Conservation (phyloP, 2,797 vertebrate genomes). For the Uromys caudimaculatus region DNA sequence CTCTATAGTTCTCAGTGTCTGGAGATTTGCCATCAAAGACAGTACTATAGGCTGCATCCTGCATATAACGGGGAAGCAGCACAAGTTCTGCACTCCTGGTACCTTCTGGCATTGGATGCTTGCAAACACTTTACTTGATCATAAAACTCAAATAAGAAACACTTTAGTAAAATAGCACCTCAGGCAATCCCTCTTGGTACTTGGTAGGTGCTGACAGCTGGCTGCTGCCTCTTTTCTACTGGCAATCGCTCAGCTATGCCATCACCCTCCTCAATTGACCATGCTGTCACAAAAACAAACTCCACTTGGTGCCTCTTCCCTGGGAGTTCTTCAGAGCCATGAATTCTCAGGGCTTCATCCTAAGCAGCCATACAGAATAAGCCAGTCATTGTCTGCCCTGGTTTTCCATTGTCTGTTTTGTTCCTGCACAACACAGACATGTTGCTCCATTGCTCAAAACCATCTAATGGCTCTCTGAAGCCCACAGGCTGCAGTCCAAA, state of each 20-base stretch:
- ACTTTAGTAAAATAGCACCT: not conserved
- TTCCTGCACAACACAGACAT: not conserved
- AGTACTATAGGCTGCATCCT: not conserved
- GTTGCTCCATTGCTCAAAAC: not conserved
- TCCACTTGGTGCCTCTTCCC: not conserved
- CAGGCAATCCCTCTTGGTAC: not conserved
- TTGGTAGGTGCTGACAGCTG: not conserved
- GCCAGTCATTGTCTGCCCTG: not conserved
- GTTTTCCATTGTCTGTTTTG: not conserved
- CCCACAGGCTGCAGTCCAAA: not conserved
- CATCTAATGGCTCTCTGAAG: not conserved
- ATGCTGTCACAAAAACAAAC: not conserved
- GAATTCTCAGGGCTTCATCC: slow-evolving; percentile 55
- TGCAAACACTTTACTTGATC: slow-evolving; percentile 5
- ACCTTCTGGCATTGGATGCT: not conserved
- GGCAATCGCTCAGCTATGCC: not conserved
- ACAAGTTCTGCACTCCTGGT: not conserved
- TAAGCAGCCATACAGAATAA: slow-evolving; percentile 2
- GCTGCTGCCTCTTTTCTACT: not conserved
- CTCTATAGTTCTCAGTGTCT: not conserved
- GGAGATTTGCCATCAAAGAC: not conserved
- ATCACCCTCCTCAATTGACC: not conserved
- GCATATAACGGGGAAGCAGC: not conserved
- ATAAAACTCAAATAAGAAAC: not conserved
- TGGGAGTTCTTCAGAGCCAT: slow-evolving; percentile 16